phyloP scores from a whole-genome alignment of 1,140 invertebrate genomes.

The Delia radicum region DNA sequence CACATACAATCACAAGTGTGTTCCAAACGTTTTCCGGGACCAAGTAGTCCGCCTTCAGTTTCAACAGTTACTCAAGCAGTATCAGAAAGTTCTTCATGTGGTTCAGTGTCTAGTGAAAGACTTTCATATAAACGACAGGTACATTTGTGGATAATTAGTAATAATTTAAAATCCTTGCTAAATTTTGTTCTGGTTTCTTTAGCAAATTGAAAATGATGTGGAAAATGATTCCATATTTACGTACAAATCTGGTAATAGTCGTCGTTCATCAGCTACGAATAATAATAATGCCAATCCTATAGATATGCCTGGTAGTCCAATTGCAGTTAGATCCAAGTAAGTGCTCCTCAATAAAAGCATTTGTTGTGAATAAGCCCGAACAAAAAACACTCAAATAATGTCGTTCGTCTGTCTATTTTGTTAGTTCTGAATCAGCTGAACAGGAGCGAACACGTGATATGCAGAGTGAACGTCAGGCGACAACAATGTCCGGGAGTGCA shows the following conservation, averaged over 20 bases:
- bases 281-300: slow-evolving; percentile 63
- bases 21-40: slow-evolving; percentile 54
- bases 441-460: slow-evolving; percentile 60
- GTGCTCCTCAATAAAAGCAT: slow-evolving; percentile 1
- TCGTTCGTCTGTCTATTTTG: slow-evolving; percentile 27
- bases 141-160: not conserved
- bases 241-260: slow-evolving; percentile 62
- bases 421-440: slow-evolving; percentile 56
- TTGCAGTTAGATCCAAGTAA: slow-evolving; percentile 61
- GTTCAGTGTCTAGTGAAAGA: slow-evolving; percentile 78
- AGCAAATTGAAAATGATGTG: slow-evolving; percentile 63
- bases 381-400: slow-evolving; percentile 17
- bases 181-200: too few relatives aligned
- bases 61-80: slow-evolving; percentile 60
- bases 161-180: too few relatives aligned
- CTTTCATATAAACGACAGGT: slow-evolving; percentile 57
- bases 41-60: slow-evolving; percentile 66
- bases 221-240: slow-evolving; percentile 65
- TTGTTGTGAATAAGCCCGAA: not conserved
- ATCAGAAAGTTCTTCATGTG: slow-evolving; percentile 76
- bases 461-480: slow-evolving; percentile 60
- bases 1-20: slow-evolving; percentile 91
- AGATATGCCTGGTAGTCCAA: slow-evolving; percentile 59
- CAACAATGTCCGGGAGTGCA: slow-evolving; percentile 68
- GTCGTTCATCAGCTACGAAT: slow-evolving; percentile 62